phyloP scores from a whole-genome alignment of 2,888 invertebrate species.

The Tachina fera region DNA sequence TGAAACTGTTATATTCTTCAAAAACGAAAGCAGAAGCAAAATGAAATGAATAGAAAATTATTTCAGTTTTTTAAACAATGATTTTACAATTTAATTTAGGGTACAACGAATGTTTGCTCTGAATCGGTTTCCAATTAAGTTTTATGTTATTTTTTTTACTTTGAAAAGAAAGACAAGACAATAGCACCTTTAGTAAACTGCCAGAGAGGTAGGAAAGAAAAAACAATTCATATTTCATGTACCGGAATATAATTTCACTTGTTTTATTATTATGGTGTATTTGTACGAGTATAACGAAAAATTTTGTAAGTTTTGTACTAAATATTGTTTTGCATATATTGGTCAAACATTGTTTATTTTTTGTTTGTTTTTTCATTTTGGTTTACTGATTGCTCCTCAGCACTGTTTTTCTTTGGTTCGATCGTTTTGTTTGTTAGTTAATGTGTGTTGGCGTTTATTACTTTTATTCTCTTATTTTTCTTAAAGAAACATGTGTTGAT shows the following conservation, averaged over 20 bases:
- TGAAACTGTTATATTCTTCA: too few relatives aligned
- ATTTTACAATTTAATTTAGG: background rate
- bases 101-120: background rate
- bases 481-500: conserved; percentile 63
- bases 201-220: conserved; percentile 21
- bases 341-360: conserved; percentile 59
- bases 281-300: conserved; percentile 29
- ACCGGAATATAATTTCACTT: conserved; percentile 67
- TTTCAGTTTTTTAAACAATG: too few relatives aligned
- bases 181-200: background rate
- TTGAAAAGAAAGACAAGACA: background rate
- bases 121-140: conserved; percentile 3
- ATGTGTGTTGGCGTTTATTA: conserved; percentile 63
- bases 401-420: conserved; percentile 29
- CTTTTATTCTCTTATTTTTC: background rate
- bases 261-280: conserved; percentile 44
- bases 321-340: conserved; percentile 42
- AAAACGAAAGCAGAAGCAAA: too few relatives aligned
- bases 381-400: conserved; percentile 52
- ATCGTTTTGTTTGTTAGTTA: conserved; percentile 46
- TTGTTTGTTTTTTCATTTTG: conserved; percentile 51
- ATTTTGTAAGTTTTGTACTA: conserved; percentile 11
- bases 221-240: conserved; percentile 66
- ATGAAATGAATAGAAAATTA: too few relatives aligned
- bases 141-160: conserved; percentile 38